A percentile compares a stretch with the other conserved stretches of the same genome.
These are phyloP conservation scores for Percina caprodes DNA, from an alignment of 2,113 vertebrate species.

Conservation along the genomic window DNA sequence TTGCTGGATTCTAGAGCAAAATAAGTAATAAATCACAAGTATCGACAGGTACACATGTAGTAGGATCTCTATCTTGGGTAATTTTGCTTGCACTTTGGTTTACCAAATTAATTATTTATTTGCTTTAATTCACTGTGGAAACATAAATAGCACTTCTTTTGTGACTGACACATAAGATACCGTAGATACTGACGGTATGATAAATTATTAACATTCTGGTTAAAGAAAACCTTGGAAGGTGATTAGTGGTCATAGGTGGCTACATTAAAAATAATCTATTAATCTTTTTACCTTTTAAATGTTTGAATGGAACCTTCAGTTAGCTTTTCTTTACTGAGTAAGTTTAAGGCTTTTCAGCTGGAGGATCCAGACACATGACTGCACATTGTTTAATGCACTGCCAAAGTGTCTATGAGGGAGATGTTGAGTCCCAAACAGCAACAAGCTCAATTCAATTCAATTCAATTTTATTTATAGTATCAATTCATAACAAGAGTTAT, in stretches of 20 bases:
- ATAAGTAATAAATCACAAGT: not conserved
- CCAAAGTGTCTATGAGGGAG: not conserved
- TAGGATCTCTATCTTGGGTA: not conserved
- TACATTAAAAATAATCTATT: not conserved
- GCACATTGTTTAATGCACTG: not conserved
- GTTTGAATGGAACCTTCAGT: not conserved
- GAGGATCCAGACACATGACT: not conserved
- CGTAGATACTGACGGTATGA: not conserved
- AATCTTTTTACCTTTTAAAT: conserved; percentile 3
- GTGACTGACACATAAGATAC: not conserved
- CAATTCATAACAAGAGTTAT: too few species aligned
- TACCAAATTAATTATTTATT: not conserved
- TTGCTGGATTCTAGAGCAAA: not conserved
- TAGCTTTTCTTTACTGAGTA: not conserved
- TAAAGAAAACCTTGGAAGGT: not conserved
- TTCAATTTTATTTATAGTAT: too few species aligned
- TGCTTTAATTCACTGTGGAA: not conserved
- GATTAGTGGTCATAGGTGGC: not conserved
- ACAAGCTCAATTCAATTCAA: too few species aligned
- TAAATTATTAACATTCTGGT: not conserved
- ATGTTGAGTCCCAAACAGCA: not conserved
- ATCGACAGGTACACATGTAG: not conserved
- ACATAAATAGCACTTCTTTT: not conserved
- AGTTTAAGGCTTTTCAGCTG: not conserved
- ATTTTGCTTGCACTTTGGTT: not conserved